phyloP scores from a whole-genome alignment of 1,140 invertebrate species.

The Battus philenor region DNA sequence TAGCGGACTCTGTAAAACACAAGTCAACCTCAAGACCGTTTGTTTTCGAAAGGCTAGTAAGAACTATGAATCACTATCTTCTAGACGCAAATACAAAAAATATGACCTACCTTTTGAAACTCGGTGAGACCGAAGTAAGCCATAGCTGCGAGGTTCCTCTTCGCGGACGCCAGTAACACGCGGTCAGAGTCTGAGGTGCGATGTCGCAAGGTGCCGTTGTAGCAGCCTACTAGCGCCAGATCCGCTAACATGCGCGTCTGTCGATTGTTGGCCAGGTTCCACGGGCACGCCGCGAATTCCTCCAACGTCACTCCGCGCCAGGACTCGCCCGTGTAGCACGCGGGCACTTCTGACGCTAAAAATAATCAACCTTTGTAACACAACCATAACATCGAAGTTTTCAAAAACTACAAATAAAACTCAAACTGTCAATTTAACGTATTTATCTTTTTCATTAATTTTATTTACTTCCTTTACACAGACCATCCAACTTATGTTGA shows the following conservation, averaged over 20 bases:
- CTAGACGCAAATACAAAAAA: background rate
- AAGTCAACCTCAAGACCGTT: no score
- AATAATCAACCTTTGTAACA: no score
- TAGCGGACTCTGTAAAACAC: no score
- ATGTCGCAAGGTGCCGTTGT: slow-evolving; percentile 89
- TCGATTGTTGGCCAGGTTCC: slow-evolving; percentile 96
- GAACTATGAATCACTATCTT: background rate
- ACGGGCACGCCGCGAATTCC: slow-evolving; percentile 92
- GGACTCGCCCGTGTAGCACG: slow-evolving; percentile 82
- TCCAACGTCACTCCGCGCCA: slow-evolving; percentile 83
- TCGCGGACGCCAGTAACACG: slow-evolving; percentile 94
- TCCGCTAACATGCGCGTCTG: slow-evolving; percentile 99
- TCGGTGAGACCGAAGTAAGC: slow-evolving; percentile 98
- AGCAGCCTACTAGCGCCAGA: slow-evolving; percentile 95
- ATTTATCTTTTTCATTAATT: no score
- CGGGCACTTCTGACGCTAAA: slow-evolving; percentile 82
- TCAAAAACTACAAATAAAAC: no score
- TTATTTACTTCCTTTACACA: no score
- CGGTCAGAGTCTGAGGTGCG: slow-evolving; percentile 91
- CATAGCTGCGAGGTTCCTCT: slow-evolving; percentile 95
- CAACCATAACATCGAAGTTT: no score
- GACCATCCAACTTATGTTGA: no score
- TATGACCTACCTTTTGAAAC: slow-evolving; percentile 85
- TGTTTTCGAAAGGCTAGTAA: background rate
- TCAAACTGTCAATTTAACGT: no score